phyloP scores from a whole-genome alignment of 2,888 invertebrate genomes.

The Erebia aethiops region DNA sequence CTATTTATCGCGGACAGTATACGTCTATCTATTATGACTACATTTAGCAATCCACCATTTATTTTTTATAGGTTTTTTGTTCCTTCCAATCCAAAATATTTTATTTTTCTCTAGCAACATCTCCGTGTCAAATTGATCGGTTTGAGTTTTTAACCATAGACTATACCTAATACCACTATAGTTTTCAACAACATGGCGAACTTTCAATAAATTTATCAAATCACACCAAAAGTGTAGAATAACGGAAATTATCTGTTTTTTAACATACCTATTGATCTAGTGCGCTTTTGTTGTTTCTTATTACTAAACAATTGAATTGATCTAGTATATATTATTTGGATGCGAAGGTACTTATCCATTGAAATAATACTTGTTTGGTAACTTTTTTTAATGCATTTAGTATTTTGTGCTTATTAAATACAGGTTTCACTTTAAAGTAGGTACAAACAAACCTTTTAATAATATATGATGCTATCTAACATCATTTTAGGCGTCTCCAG shows the following conservation, averaged over 20 bases:
- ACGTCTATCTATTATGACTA: too few relatives aligned
- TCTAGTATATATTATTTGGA: background rate
- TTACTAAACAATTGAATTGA: background rate
- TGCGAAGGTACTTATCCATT: background rate
- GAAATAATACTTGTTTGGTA: slow-evolving; percentile 38
- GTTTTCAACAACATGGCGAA: slow-evolving; percentile 72
- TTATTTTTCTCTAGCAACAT: slow-evolving; percentile 41
- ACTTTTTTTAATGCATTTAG: slow-evolving; percentile 27
- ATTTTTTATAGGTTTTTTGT: too few relatives aligned
- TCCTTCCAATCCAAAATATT: background rate
- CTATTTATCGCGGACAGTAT: too few relatives aligned
- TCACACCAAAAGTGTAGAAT: background rate
- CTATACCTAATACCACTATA: too few relatives aligned
- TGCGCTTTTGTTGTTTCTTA: background rate
- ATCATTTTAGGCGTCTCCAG: background rate
- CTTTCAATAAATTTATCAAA: slow-evolving; percentile 26
- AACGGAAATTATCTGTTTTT: background rate
- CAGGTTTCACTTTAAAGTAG: slow-evolving; percentile 16
- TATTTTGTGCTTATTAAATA: background rate
- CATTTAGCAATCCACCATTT: too few relatives aligned
- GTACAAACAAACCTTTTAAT: background rate
- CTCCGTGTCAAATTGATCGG: slow-evolving; percentile 45
- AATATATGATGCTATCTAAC: background rate
- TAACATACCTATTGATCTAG: background rate
- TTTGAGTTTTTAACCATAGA: slow-evolving; percentile 48